A percentile compares a stretch with the other conserved stretches of the same genome.
These are phyloP conservation scores for Terebella lapidaria DNA, from an alignment of 2,888 invertebrate species.

Conservation along the genomic window DNA sequence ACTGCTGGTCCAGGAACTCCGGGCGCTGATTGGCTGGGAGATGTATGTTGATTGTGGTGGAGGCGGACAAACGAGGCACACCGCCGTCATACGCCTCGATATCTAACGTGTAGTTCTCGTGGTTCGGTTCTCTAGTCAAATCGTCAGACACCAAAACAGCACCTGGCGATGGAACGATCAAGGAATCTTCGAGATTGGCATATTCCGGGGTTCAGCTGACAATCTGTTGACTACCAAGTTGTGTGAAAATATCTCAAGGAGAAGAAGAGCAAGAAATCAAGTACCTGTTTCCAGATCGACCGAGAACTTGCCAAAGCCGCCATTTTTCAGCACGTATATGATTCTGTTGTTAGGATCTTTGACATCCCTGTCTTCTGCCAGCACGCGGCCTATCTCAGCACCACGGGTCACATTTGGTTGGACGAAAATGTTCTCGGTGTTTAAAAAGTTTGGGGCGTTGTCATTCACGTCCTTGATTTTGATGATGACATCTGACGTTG, in stretches of 20 bases:
- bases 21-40: constrained; percentile 22
- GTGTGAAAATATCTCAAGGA: too few species aligned
- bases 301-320: constrained; percentile 20
- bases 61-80: too few species aligned
- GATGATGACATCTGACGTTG: constrained; percentile 5
- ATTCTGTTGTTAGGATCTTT: constrained; percentile 19
- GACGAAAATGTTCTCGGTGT: background rate
- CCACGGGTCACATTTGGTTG: background rate
- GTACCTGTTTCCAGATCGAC: constrained; percentile 23
- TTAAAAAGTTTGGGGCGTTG: constrained; percentile 8
- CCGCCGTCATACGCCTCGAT: constrained; percentile 25
- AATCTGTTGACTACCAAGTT: too few species aligned
- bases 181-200: too few species aligned
- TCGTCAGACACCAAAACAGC: constrained; percentile 19
- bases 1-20: constrained; percentile 2
- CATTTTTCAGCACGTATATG: constrained; percentile 21
- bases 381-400: constrained; percentile 16
- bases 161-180: constrained; percentile 15
- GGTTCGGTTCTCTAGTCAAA: constrained; percentile 18
- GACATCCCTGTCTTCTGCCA: constrained; percentile 19
- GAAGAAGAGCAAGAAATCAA: too few species aligned
- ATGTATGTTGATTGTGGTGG: too few species aligned
- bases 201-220: too few species aligned
- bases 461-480: constrained; percentile 15
- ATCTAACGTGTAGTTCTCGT: constrained; percentile 15